These are phyloP conservation scores for Gadopsis marmoratus DNA, from an alignment of 2,797 vertebrate species.

Conservation along the genomic window DNA sequence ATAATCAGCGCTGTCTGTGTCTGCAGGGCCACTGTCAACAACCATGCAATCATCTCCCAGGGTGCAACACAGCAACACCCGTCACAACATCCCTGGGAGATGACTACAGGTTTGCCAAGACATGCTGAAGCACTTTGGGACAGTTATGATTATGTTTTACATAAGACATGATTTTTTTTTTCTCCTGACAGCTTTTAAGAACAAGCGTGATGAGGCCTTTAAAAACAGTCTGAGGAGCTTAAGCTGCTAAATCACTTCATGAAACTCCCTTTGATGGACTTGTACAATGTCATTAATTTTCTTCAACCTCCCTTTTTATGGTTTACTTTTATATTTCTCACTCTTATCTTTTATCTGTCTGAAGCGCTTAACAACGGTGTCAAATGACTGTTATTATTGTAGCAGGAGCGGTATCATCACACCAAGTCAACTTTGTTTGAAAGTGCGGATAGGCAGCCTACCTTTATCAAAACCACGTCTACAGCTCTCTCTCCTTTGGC, in stretches of 20 bases:
- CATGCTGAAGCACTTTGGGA: slow-evolving; percentile 33
- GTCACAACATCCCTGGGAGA: slow-evolving; percentile 54
- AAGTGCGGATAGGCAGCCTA: slow-evolving; percentile 76
- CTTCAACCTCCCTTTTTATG: slow-evolving; percentile 35
- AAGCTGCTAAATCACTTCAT: slow-evolving; percentile 25
- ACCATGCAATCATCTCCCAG: slow-evolving; percentile 77
- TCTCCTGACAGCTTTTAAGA: slow-evolving; percentile 2
- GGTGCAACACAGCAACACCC: slow-evolving; percentile 64
- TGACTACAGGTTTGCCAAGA: slow-evolving; percentile 28
- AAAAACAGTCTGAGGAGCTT: slow-evolving; percentile 12
- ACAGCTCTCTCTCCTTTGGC: slow-evolving; percentile 92
- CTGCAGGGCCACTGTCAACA: slow-evolving; percentile 75
- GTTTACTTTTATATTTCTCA: slow-evolving; percentile 32
- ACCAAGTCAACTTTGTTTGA: slow-evolving; percentile 65
- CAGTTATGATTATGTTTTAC: slow-evolving; percentile 33
- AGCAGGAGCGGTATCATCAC: slow-evolving; percentile 16
- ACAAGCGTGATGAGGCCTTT: slow-evolving; percentile 25
- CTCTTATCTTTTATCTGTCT: slow-evolving; percentile 40
- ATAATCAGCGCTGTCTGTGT: slow-evolving; percentile 76
- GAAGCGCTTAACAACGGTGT: slow-evolving; percentile 33
- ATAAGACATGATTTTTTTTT: slow-evolving; percentile 20
- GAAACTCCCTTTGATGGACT: slow-evolving; percentile 8
- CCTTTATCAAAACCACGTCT: slow-evolving; percentile 97
- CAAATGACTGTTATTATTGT: slow-evolving; percentile 45
- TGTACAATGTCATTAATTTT: slow-evolving; percentile 34